Percentiles rank a stretch among this genome's conserved stretches.
Conservation (phyloP, 2,113 vertebrate species). For the Antechinus stuartii region DNA sequence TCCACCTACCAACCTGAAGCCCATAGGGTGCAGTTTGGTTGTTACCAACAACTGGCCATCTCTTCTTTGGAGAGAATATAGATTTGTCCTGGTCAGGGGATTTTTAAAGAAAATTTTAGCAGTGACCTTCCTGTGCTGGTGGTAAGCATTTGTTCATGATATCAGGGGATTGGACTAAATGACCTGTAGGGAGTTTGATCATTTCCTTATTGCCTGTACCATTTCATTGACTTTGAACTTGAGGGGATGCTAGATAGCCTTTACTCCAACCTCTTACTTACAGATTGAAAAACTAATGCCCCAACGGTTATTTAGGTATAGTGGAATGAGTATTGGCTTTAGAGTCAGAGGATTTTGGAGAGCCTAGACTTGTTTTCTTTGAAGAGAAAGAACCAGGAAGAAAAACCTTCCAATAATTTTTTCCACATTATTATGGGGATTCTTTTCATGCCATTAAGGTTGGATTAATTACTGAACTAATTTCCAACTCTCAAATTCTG, state of each 20-base stretch:
- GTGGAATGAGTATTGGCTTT: background rate
- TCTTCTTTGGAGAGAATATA: background rate
- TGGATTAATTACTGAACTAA: background rate
- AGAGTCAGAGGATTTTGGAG: background rate
- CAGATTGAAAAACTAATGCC: background rate
- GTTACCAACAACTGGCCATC: background rate
- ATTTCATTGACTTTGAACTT: background rate
- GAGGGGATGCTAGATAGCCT: background rate
- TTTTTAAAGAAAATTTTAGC: background rate
- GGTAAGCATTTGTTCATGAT: background rate
- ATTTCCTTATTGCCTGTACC: background rate
- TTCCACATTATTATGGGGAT: background rate
- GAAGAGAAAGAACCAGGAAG: background rate
- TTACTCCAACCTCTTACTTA: background rate
- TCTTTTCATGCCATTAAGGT: background rate
- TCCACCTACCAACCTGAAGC: constrained; percentile 5
- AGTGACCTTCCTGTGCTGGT: background rate
- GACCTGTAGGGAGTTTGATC: background rate
- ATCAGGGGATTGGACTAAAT: background rate
- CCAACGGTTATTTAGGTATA: background rate
- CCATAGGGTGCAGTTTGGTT: fast-evolving
- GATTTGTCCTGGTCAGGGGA: background rate
- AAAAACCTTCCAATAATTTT: background rate
- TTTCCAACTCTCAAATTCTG: background rate
- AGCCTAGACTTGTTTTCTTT: background rate